Conservation (phyloP, 1,140 invertebrate species). For the Chlorops oryzae region DNA sequence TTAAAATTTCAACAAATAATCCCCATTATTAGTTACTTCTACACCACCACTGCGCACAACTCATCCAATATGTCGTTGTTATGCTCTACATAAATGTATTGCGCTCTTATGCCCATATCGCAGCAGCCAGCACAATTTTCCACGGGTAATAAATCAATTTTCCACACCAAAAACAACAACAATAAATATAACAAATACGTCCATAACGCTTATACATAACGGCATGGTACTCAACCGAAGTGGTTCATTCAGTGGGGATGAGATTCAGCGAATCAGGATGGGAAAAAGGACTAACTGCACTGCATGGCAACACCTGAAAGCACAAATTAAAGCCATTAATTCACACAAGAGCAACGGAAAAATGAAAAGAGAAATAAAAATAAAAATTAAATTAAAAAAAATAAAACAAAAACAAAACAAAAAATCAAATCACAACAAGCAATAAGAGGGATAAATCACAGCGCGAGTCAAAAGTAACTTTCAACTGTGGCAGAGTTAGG, state of each 20-base stretch:
- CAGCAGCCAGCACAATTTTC: constrained; percentile 23
- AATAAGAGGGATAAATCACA: no score
- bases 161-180: constrained; percentile 47
- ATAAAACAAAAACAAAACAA: constrained; percentile 6
- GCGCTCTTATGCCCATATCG: constrained; percentile 1
- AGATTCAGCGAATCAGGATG: background rate
- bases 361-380: constrained; percentile 14
- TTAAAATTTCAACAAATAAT: no score
- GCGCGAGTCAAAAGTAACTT: no score
- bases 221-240: no score
- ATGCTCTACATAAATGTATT: no score
- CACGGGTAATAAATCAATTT: constrained; percentile 48
- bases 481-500: no score
- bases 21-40: no score
- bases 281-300: constrained; percentile 21
- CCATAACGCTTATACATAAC: constrained; percentile 40
- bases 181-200: constrained; percentile 35
- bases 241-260: no score
- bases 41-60: no score
- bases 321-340: constrained; percentile 47
- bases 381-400: constrained; percentile 1
- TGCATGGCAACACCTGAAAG: constrained; percentile 38
- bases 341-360: constrained; percentile 33
- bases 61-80: no score
- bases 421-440: no score